Evolutionary conservation across 1,140 invertebrate species (phyloP), one percentile per base, ranked within the genome.

Genomic region (Cecropterus lyciades): DNA sequence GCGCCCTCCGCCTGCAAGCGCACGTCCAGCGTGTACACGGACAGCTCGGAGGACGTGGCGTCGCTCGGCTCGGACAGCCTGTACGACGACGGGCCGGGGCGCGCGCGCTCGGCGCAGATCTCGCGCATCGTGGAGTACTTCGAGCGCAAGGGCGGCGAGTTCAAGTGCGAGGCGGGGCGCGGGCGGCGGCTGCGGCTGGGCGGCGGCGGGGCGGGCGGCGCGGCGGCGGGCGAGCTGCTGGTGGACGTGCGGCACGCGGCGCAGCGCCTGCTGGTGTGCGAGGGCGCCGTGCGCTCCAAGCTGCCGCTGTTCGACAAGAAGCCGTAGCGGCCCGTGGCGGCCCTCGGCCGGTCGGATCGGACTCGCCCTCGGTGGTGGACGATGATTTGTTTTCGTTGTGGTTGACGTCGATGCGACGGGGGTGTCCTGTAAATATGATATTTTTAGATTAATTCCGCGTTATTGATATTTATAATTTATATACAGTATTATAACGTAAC

Each of bases 111-210:
- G 20, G 94, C 94, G 67, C 94, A 97, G 92, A 97, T 98, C 51
- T 95, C 96, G 42, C 96, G 96, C 76, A 97, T 97, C 65, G 97
- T 98, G 9, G 96, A 98, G 70, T 98, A 97, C 82, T 97, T 98
- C 80, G 97, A 98, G 85, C 93, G 95, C 11, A 97, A 91, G 89
- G 93, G 94, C 14, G 93, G 92, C 48, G 87, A 88, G 59, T 85
- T 91, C 92, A 93, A 74, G 78, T 91, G 77, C 53, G 75, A 77
- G 6, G 56, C 69, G 10, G 73, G 80, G 87, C 65, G 70, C 89
- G 64, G 79, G 78, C 53, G 78, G 77, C 64, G 75, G 84, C 37
- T 51, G 30, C 78, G 74, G 84, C 68, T 80, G 70, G 60, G 46
- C 24, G 69, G 16, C 13, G 71, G 70, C 45, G 80, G 69, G 46